These are phyloP conservation scores for Platygyra sinensis DNA, from an alignment of 64 coral and sea anemone species.

Conservation along the genomic window DNA sequence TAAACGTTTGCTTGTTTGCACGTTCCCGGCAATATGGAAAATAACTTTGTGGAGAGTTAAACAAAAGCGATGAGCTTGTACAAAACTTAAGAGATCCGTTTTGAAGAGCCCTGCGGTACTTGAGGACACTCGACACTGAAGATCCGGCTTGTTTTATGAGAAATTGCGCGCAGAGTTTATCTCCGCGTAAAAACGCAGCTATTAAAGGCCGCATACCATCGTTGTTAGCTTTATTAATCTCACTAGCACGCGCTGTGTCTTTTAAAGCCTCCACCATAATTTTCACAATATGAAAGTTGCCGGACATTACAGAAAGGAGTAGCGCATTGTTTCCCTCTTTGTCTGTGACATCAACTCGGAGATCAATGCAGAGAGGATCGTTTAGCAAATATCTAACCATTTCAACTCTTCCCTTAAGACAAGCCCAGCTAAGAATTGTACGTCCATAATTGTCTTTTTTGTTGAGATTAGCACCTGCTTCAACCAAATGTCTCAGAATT, in stretches of 20 bases:
- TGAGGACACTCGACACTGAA: slow-evolving; percentile 64
- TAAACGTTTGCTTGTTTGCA: slow-evolving; percentile 32
- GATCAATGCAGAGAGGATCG: slow-evolving; percentile 37
- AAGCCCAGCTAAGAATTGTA: slow-evolving; percentile 73
- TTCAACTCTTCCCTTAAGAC: slow-evolving; percentile 57
- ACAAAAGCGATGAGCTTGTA: slow-evolving; percentile 5
- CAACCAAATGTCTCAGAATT: slow-evolving; percentile 61
- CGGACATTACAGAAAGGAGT: slow-evolving; percentile 71
- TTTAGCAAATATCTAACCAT: slow-evolving; percentile 59
- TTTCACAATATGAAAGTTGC: slow-evolving; percentile 57
- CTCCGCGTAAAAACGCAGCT: slow-evolving; percentile 69
- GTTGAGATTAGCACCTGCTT: slow-evolving; percentile 41
- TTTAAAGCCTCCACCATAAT: slow-evolving; percentile 43
- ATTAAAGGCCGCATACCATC: slow-evolving; percentile 83
- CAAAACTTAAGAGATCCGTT: slow-evolving; percentile 7
- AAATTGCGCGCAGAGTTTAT: slow-evolving; percentile 65
- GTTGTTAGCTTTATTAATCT: slow-evolving; percentile 82
- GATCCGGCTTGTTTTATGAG: slow-evolving; percentile 67
- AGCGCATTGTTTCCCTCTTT: slow-evolving; percentile 73
- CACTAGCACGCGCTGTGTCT: slow-evolving; percentile 4
- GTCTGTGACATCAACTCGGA: slow-evolving; percentile 59
- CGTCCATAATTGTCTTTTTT: slow-evolving; percentile 68
- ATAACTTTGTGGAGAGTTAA: slow-evolving; percentile 1
- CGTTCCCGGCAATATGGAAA: neutral
- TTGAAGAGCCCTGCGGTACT: slow-evolving; percentile 48